These are phyloP conservation scores for Panurus biarmicus DNA, from an alignment of 2,113 vertebrate species.

Conservation along the genomic window DNA sequence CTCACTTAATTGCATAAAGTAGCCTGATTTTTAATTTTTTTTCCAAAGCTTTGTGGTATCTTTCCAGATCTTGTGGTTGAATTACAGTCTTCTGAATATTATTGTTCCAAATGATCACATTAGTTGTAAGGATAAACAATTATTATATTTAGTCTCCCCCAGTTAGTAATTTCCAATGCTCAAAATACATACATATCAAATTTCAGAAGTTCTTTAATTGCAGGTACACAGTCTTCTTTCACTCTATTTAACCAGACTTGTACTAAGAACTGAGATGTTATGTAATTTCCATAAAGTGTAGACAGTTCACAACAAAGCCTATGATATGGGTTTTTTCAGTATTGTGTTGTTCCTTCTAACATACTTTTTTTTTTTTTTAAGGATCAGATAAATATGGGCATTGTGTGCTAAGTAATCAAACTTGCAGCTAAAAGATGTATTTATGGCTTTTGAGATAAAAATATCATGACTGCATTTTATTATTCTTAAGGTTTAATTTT, in stretches of 20 bases:
- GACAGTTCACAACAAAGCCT: neutral
- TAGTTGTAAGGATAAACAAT: neutral
- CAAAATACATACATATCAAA: neutral
- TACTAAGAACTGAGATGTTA: neutral
- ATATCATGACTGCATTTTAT: neutral
- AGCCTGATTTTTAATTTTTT: neutral
- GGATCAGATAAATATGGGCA: neutral
- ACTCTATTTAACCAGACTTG: neutral
- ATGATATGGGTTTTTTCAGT: neutral
- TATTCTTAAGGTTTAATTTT: neutral
- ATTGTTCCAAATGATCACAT: neutral
- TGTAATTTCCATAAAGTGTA: neutral
- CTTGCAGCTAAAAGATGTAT: neutral
- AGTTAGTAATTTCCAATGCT: neutral
- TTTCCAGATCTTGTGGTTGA: neutral
- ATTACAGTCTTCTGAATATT: neutral
- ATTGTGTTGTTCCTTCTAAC: neutral
- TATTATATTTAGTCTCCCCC: neutral
- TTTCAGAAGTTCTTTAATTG: neutral
- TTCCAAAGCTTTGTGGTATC: neutral
- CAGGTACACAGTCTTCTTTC: neutral
- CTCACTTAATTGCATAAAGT: neutral
- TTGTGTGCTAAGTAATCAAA: neutral
- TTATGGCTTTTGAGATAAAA: neutral
- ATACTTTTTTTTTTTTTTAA: neutral